Evolutionary conservation across 2,888 invertebrate species (phyloP).

Genomic region (Junonia oenone): DNA sequence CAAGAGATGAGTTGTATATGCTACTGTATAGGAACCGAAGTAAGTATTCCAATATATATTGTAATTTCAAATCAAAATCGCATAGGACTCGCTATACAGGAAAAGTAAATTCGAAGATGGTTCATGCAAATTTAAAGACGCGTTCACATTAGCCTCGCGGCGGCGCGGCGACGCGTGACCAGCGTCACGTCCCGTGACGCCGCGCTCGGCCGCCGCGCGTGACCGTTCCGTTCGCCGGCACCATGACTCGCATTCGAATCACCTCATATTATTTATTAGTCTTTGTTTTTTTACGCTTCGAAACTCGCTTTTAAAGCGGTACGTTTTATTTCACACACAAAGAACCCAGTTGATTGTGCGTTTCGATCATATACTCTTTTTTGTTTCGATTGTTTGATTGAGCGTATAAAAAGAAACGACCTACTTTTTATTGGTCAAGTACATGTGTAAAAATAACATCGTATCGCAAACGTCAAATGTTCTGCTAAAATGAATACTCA

Average conservation of each 20-base stretch:
- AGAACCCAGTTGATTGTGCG: background rate
- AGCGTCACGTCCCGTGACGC: conserved; percentile 58
- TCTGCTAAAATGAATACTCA: background rate
- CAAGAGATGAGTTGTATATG: too few relatives aligned
- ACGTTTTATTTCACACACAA: conserved; percentile 33
- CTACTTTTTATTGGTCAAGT: background rate
- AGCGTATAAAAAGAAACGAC: background rate
- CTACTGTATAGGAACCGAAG: too few relatives aligned
- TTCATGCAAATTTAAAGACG: conserved; percentile 60
- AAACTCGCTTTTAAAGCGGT: conserved; percentile 67
- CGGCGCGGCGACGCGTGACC: conserved; percentile 47
- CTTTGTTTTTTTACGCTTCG: conserved; percentile 53
- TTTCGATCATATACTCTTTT: conserved; percentile 1
- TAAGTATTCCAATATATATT: background rate
- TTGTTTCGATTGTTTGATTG: background rate
- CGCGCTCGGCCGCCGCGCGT: conserved; percentile 43
- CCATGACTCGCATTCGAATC: conserved; percentile 63
- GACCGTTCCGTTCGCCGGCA: conserved; percentile 69
- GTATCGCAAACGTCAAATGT: background rate
- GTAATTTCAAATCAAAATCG: background rate
- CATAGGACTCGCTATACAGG: background rate
- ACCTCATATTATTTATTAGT: conserved; percentile 48
- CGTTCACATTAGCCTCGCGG: conserved; percentile 52
- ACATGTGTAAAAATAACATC: background rate
- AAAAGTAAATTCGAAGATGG: background rate